Evolutionary conservation across 2,888 invertebrate genomes (phyloP).

Genomic region (Agrochola circellaris): DNA sequence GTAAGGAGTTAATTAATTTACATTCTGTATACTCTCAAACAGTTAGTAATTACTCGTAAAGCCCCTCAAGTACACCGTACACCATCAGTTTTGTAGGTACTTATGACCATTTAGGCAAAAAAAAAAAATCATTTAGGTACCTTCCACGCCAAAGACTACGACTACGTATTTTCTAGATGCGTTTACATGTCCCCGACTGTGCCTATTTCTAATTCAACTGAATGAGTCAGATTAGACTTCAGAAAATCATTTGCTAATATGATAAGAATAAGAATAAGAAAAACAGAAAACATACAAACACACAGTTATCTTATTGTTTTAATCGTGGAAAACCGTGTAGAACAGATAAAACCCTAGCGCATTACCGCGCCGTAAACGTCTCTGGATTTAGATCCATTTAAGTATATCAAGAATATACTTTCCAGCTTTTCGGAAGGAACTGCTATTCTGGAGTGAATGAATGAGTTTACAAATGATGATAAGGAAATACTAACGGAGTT

Average conservation of each 20-base stretch:
- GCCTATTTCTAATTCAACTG: not conserved
- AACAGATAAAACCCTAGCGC: not conserved
- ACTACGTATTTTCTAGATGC: not conserved
- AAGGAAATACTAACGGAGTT: not conserved
- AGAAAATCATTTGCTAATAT: not conserved
- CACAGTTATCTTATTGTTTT: not conserved
- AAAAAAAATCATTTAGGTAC: not conserved
- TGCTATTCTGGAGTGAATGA: not conserved
- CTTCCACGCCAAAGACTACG: not conserved
- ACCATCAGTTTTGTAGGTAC: not conserved
- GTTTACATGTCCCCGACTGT: not conserved
- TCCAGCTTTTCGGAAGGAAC: not conserved
- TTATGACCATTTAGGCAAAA: too few species aligned
- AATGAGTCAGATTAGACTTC: not conserved
- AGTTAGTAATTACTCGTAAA: not conserved
- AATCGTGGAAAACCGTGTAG: not conserved
- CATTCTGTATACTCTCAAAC: not conserved
- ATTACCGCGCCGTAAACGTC: not conserved
- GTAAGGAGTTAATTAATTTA: constrained; percentile 17
- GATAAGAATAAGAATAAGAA: not conserved
- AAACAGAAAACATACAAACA: not conserved
- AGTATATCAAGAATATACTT: not conserved
- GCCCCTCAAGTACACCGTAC: not conserved
- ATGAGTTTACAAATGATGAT: not conserved
- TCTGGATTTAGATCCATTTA: not conserved